These are phyloP conservation scores for Myrmecobius fasciatus DNA, from an alignment of 2,113 vertebrate species.

Conservation along the genomic window DNA sequence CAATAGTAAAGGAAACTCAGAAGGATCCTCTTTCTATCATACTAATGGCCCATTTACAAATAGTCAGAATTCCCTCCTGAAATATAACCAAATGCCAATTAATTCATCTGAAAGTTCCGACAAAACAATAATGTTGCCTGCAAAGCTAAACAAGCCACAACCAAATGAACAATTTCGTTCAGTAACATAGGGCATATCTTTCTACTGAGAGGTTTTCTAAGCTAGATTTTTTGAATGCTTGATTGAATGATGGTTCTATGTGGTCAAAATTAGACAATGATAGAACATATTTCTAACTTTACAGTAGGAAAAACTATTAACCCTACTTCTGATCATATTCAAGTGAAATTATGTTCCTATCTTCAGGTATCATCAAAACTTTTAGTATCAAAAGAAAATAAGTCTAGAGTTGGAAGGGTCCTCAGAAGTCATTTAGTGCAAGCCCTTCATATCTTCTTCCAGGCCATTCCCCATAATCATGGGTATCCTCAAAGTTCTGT, in stretches of 20 bases:
- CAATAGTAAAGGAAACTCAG: conserved; percentile 59
- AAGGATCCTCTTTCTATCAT: conserved; percentile 47
- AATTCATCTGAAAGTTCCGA: conserved; percentile 66
- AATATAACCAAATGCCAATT: conserved; percentile 67
- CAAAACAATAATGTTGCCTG: conserved; percentile 72
- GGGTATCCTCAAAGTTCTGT: background rate
- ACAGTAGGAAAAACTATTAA: background rate
- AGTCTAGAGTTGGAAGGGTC: background rate
- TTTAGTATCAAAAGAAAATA: background rate
- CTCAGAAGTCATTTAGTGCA: background rate
- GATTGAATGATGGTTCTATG: background rate
- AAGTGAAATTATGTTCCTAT: background rate
- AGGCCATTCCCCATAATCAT: background rate
- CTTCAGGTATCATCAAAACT: conserved; percentile 29
- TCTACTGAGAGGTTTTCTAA: conserved; percentile 39
- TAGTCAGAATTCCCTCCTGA: conserved; percentile 55
- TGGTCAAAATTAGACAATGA: background rate
- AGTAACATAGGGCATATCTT: conserved; percentile 45
- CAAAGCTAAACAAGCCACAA: conserved; percentile 55
- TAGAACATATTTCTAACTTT: background rate
- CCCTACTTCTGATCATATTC: background rate
- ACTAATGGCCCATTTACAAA: conserved; percentile 29
- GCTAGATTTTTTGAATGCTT: background rate
- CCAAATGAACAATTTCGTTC: conserved; percentile 42
- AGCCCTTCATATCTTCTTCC: background rate